These are phyloP conservation scores for Drosophila navojoa DNA, from an alignment of 1,140 invertebrate genomes.

Conservation along the genomic window DNA sequence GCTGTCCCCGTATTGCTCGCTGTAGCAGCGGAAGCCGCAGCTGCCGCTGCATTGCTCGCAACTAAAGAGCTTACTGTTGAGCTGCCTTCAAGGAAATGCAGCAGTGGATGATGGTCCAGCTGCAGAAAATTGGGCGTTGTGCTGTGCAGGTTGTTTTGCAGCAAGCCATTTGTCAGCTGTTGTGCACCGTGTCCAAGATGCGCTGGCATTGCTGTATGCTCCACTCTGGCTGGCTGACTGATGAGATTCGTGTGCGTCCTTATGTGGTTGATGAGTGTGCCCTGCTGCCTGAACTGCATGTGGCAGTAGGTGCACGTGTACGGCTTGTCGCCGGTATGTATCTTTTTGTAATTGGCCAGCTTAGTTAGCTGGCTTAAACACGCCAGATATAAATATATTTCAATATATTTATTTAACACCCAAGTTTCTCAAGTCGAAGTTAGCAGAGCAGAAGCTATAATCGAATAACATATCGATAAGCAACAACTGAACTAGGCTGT, in stretches of 20 bases:
- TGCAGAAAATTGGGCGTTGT: conserved; percentile 60
- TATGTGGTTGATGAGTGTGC: conserved; percentile 77
- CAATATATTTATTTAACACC: conserved; percentile 17
- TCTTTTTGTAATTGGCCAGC: conserved; percentile 78
- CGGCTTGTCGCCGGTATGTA: conserved; percentile 78
- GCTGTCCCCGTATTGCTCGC: not conserved
- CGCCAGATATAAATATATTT: conserved; percentile 59
- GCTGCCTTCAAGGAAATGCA: conserved; percentile 75
- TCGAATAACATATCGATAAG: conserved; percentile 8
- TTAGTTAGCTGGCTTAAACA: conserved; percentile 71
- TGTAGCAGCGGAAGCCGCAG: conserved; percentile 11
- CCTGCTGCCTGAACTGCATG: conserved; percentile 76
- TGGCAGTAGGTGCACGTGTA: conserved; percentile 77
- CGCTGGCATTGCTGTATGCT: conserved; percentile 57
- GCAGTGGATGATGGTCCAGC: conserved; percentile 72
- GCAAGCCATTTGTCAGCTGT: conserved; percentile 55
- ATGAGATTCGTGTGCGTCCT: conserved; percentile 76
- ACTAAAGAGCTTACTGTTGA: conserved; percentile 73
- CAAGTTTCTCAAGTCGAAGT: conserved; percentile 12
- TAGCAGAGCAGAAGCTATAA: conserved; percentile 9
- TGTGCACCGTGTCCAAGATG: conserved; percentile 59
- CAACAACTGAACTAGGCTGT: not conserved
- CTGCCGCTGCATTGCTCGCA: conserved; percentile 25
- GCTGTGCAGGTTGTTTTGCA: conserved; percentile 63
- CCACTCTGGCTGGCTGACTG: conserved; percentile 38